Evolutionary conservation across 2,797 vertebrate species (phyloP).

Genomic region (Dryobates pubescens): DNA sequence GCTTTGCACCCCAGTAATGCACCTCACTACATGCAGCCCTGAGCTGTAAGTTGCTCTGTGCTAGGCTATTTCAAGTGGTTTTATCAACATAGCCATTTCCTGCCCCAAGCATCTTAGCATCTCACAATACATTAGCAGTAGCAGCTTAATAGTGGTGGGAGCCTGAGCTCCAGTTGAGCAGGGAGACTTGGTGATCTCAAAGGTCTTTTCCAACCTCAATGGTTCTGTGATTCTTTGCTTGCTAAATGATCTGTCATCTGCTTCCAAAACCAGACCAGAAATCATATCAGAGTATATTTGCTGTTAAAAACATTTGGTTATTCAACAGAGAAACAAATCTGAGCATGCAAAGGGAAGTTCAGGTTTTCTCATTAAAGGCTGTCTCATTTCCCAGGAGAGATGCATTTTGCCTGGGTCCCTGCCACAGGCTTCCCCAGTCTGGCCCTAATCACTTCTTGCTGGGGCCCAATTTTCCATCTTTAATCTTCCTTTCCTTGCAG

Average conservation of each 20-base stretch:
- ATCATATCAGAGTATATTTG: background rate
- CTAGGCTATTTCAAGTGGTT: background rate
- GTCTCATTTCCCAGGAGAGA: background rate
- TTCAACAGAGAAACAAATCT: background rate
- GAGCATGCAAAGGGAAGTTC: background rate
- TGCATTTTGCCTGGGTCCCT: accelerated
- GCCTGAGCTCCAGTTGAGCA: too few relatives aligned
- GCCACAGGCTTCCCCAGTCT: background rate
- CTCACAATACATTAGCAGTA: background rate
- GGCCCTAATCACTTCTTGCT: background rate
- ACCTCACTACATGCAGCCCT: background rate
- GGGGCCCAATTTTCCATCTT: background rate
- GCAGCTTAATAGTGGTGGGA: too few relatives aligned
- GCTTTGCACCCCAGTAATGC: background rate
- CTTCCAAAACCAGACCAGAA: background rate
- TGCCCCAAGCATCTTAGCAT: background rate
- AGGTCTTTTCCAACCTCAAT: too few relatives aligned
- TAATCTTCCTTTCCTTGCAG: background rate
- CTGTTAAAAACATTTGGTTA: background rate
- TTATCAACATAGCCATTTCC: background rate
- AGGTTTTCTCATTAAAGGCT: background rate
- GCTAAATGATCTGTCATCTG: background rate
- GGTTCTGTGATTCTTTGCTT: background rate
- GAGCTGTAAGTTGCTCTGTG: background rate
- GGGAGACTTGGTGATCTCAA: too few relatives aligned